Base-by-base conservation (phyloP, 2,888 invertebrate genomes). In the Apodemia hepburni region DNA sequence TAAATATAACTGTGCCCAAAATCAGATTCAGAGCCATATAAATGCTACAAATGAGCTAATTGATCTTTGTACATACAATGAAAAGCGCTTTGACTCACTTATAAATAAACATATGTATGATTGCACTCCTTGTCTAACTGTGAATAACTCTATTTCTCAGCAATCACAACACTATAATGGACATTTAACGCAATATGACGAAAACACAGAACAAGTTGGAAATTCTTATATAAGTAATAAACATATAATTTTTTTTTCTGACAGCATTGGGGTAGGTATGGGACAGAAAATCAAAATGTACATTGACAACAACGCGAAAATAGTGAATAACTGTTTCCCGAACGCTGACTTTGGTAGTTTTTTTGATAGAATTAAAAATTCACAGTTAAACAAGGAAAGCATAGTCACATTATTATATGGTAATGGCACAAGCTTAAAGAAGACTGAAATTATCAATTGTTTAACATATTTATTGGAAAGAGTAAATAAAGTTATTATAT, bases 401-500 rank as follows among this genome's bases (percentile, higher is more conserved):
- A 18, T 18, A 18, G 45, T 47, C 9, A 9, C 11, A 49, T 49
- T 49, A 8, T 49, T 49, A 49, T n/a, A 18, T 3, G 49, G 18
- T 49, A 49, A 17, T 49, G 9, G 17, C 9, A 18, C 18, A 49
- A 18, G 18, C 9, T 47, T 47, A 17, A 17, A n/a, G 17, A 17
- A 17, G 4, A 17, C 5, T 47, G 17, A 47, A n/a, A 47, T 47
- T 47, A 17, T 47, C 15, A 47, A 17, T 8, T 47, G n/a, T n/a
- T 17, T 47, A 47, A 47, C 47, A 47, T 17, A 47, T 47, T 47
- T 47, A 47, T 47, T 17, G 47, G 47, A 47, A 17, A 47, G n/a
- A 47, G n/a, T 47, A 47, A n/a, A 47, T n/a, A 47, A 47, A 17
- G 8, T 47, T n/a, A 47, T 47, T 15, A 15, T 42, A 42, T 42